A percentile compares a stretch with the other conserved stretches of the same genome.
Evolutionary conservation across 2,888 invertebrate species (phyloP).

Genomic region (Lasioglossum lativentre): DNA sequence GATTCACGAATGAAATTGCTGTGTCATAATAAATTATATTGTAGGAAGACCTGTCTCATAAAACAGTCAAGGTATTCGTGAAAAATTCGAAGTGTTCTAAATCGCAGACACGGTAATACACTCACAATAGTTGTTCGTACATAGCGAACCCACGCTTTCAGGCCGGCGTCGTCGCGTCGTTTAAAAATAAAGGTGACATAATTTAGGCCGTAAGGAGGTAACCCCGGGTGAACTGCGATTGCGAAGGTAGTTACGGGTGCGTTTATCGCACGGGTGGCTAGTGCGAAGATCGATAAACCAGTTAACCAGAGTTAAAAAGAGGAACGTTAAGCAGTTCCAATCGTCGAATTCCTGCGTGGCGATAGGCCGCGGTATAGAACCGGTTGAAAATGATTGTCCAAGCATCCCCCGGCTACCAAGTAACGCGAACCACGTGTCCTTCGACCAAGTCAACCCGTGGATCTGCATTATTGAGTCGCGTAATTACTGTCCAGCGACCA

Average conservation of each 20-base stretch:
- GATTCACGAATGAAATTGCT: no score
- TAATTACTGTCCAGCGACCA: not conserved
- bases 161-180: not conserved
- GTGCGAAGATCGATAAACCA: not conserved
- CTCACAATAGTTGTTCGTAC: not conserved
- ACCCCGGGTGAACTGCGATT: not conserved
- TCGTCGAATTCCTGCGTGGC: not conserved
- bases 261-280: not conserved
- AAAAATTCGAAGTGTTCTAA: no score
- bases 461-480: slow-evolving; percentile 46
- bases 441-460: not conserved
- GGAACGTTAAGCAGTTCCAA: not conserved
- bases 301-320: not conserved
- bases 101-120: not conserved
- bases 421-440: slow-evolving; percentile 33
- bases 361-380: not conserved
- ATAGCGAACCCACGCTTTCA: not conserved
- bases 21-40: no score
- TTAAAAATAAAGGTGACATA: not conserved
- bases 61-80: no score
- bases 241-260: not conserved
- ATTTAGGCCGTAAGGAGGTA: not conserved
- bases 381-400: slow-evolving; percentile 5
- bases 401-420: slow-evolving; percentile 16
- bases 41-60: no score